Percentiles rank a stretch among this genome's conserved stretches.
phyloP scores from a whole-genome alignment of 2,113 vertebrate genomes.

The Colossoma macropomum region DNA sequence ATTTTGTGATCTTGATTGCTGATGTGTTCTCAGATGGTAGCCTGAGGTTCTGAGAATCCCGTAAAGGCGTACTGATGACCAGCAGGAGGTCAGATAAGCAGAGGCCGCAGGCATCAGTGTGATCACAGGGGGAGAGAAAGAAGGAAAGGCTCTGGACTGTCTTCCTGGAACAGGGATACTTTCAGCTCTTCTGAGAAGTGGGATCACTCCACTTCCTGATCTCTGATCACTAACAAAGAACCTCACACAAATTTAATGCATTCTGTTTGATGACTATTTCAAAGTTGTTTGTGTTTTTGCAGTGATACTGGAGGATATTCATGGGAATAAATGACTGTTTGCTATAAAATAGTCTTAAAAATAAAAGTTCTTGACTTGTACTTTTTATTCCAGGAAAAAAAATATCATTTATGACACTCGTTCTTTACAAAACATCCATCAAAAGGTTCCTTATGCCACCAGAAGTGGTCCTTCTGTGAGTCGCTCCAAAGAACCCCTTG shows the following conservation, averaged over 20 bases:
- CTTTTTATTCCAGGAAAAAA: too few relatives aligned
- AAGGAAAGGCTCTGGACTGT: not conserved
- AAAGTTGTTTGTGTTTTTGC: too few relatives aligned
- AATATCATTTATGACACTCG: too few relatives aligned
- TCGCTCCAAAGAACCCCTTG: too few relatives aligned
- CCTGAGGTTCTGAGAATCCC: constrained; percentile 34
- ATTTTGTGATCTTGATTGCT: not conserved
- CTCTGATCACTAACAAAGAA: not conserved
- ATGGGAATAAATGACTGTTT: too few relatives aligned
- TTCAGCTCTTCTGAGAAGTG: constrained; percentile 74
- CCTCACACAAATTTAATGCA: not conserved
- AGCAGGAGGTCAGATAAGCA: constrained; percentile 34
- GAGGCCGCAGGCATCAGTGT: not conserved
- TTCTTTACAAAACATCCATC: too few relatives aligned
- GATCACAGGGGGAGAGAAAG: not conserved
- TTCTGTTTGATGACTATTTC: not conserved
- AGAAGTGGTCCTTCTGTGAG: too few relatives aligned
- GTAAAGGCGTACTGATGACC: constrained; percentile 34
- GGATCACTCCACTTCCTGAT: not conserved
- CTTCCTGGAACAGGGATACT: constrained; percentile 55
- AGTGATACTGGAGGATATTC: too few relatives aligned
- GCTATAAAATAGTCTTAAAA: too few relatives aligned
- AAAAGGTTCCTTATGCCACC: too few relatives aligned
- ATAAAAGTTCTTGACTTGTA: too few relatives aligned
- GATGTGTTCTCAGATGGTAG: not conserved